Evolutionary conservation across 2,888 invertebrate species (phyloP), one percentile per base, ranked within the genome.

Genomic region (Biston betularia): DNA sequence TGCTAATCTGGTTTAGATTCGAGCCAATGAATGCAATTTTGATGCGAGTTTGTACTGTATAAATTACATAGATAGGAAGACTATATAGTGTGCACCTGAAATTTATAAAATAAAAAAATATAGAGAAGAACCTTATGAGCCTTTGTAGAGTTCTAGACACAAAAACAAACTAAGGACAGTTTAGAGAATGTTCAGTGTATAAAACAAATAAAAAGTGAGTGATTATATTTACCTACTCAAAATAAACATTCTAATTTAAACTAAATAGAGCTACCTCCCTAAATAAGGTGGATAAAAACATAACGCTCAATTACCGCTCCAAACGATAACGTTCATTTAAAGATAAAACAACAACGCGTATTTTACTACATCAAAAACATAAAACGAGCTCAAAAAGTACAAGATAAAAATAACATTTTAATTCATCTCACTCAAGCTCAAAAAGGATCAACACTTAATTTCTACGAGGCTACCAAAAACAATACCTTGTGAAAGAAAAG

Each of bases 401-500:
- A 42, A 50, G 54, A 52, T 56, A 52, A 54, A 50, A 61, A 60
- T 24, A 60, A 52, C 56, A 45, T 64, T 64, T 64, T 57, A 64
- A 68, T 63, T 68, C 58, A 63, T 68, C 63, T 63, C 46, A 59
- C 67, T 63, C 50, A 48, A 56, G 67, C 67, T 53, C 63, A 35
- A 57, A 54, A 66, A 65, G 68, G 74, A 69, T 72, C 68, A 72
- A 65, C 69, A 71, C 68, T 59, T 68, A 62, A 71, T 68, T 67
- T 68, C 63, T 60, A 50, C 53, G 61, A 65, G 24, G 59, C 81
- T 82, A 80, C 79, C 82, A 84, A 90, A 90, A 92, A 68, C 89
- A 91, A 89, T 86, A 85, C 81, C 79, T 75, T 67, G 75, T 79
- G 87, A 90, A 89, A 87, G 84, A 89, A 89, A 85, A 83, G 85